Evolutionary conservation across 2,888 invertebrate genomes (phyloP).

Genomic region (Disparrhopalites patrizii): DNA sequence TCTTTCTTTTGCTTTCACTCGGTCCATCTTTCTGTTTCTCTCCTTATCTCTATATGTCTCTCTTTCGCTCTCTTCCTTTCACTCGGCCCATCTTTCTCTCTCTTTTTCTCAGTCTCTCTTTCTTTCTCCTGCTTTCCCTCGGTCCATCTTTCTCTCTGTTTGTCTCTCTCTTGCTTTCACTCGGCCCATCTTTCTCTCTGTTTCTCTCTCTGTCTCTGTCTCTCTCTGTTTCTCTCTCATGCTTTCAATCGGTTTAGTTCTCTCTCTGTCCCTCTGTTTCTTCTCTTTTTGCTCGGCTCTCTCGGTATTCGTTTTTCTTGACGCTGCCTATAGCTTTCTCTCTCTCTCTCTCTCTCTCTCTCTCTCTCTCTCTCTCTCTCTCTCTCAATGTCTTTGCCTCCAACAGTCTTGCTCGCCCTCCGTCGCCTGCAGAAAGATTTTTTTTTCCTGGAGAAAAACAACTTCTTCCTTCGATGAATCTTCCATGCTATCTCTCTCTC

Average conservation of each 20-base stretch:
- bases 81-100: background rate
- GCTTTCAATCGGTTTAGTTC: no score
- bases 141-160: constrained; percentile 20
- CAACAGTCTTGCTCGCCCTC: no score
- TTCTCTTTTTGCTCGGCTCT: background rate
- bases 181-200: background rate
- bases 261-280: no score
- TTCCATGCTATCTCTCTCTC: no score
- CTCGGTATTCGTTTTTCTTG: background rate
- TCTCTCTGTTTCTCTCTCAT: no score
- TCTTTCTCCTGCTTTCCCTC: background rate
- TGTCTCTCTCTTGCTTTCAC: background rate
- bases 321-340: background rate
- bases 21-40: background rate
- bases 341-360: background rate
- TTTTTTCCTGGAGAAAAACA: no score
- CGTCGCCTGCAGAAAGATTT: no score
- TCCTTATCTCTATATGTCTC: background rate
- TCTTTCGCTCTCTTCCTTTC: background rate
- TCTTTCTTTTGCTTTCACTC: background rate
- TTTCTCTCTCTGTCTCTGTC: background rate
- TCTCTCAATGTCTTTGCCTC: background rate
- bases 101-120: background rate
- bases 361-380: background rate
- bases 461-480: no score